These are phyloP conservation scores for Subacronicta megacephala DNA, from an alignment of 2,888 invertebrate genomes.

Conservation along the genomic window DNA sequence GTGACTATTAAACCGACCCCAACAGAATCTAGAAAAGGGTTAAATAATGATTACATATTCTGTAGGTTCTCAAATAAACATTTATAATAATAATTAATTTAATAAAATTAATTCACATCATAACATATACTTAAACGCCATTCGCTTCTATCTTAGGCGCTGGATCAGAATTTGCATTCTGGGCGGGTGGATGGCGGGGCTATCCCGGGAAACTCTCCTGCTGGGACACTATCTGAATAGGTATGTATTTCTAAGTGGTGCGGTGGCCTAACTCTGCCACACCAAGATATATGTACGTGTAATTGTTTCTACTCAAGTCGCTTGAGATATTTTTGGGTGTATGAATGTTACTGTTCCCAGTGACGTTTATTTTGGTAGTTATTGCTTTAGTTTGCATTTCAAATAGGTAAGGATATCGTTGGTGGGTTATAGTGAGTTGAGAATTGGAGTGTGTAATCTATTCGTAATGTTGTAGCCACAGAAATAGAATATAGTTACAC, in stretches of 20 bases:
- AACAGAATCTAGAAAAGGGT: too few relatives aligned
- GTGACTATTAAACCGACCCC: too few relatives aligned
- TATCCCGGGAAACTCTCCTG: conserved; percentile 63
- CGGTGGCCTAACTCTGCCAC: conserved; percentile 39
- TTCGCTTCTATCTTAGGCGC: conserved; percentile 48
- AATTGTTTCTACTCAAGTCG: conserved; percentile 33
- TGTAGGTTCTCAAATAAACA: too few relatives aligned
- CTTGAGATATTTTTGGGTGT: conserved; percentile 11
- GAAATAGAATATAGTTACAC: too few relatives aligned
- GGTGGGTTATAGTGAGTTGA: too few relatives aligned
- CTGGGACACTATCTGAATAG: conserved; percentile 70
- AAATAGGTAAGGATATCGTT: conserved; percentile 1
- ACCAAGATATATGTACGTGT: conserved; percentile 27
- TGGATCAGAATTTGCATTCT: conserved; percentile 68
- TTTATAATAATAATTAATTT: too few relatives aligned
- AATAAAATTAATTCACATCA: too few relatives aligned
- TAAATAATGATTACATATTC: too few relatives aligned
- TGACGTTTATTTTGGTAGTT: neutral
- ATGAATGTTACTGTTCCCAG: conserved; percentile 2
- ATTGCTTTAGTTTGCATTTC: conserved; percentile 4
- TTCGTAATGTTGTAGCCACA: too few relatives aligned
- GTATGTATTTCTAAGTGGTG: conserved; percentile 58
- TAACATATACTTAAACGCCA: neutral
- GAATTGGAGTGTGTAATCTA: too few relatives aligned
- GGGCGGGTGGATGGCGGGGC: conserved; percentile 61